Conservation (phyloP, 1,140 invertebrate genomes). For the Acromyrmex echinatior region DNA sequence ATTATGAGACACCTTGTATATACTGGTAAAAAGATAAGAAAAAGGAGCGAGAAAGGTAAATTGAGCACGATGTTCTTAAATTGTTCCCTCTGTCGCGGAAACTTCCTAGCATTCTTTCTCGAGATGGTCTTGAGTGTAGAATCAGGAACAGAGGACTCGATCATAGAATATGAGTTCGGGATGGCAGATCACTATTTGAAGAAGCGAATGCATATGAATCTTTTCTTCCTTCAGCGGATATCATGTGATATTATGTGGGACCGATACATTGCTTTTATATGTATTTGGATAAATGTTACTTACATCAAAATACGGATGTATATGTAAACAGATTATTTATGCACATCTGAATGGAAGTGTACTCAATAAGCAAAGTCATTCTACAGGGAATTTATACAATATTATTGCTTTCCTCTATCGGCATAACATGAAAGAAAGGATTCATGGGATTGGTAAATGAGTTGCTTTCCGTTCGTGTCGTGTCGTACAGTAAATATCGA, state of each 20-base stretch:
- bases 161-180: slow-evolving; percentile 19
- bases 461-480: background rate
- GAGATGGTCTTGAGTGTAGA: slow-evolving; percentile 16
- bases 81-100: slow-evolving; percentile 19
- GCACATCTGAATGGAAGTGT: background rate
- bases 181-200: slow-evolving; percentile 24
- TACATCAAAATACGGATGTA: background rate
- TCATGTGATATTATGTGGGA: slow-evolving; percentile 5
- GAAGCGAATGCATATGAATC: slow-evolving; percentile 19
- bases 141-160: background rate
- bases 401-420: slow-evolving; percentile 24
- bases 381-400: slow-evolving; percentile 9
- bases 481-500: slow-evolving; percentile 19
- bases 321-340: slow-evolving; percentile 44
- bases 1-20: too few relatives aligned
- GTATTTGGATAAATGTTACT: slow-evolving; percentile 31
- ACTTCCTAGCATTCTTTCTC: slow-evolving; percentile 7
- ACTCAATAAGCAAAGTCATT: slow-evolving; percentile 13
- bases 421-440: background rate
- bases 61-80: slow-evolving; percentile 4
- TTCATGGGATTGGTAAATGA: slow-evolving; percentile 26
- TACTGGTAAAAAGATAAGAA: background rate
- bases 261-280: slow-evolving; percentile 49
- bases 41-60: background rate
- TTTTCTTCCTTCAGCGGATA: slow-evolving; percentile 22